Conservation (phyloP, 2,113 vertebrate species). For the Pterocles gutturalis region DNA sequence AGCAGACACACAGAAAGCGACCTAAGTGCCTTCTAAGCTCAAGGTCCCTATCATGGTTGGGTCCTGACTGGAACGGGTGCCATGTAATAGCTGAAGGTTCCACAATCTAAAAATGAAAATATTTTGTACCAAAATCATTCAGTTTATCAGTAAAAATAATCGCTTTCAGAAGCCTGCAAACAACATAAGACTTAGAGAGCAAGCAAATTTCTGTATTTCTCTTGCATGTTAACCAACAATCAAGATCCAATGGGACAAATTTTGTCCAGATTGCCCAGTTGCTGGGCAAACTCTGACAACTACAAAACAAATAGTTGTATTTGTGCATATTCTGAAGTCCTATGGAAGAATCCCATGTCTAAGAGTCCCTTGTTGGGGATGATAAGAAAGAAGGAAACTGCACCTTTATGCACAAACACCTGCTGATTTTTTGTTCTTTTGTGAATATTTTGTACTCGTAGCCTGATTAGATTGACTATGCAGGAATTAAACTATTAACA, state of each 20-base stretch:
- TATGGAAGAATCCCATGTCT: neutral
- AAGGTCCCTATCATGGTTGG: rapidly evolving
- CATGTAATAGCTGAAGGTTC: neutral
- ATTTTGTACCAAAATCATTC: neutral
- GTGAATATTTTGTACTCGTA: neutral
- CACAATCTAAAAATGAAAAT: neutral
- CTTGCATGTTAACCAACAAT: neutral
- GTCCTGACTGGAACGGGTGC: neutral
- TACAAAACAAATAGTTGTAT: neutral
- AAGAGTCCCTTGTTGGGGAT: neutral
- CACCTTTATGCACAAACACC: neutral
- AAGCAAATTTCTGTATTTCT: neutral
- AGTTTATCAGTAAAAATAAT: neutral
- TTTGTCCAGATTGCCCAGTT: neutral
- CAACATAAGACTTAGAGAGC: rapidly evolving
- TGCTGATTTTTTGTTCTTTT: rapidly evolving
- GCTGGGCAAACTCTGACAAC: neutral
- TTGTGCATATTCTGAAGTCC: neutral
- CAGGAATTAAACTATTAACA: neutral
- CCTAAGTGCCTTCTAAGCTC: rapidly evolving
- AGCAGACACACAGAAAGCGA: neutral
- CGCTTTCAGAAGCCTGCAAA: neutral
- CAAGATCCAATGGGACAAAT: neutral
- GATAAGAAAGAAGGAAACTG: neutral
- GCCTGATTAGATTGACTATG: neutral